phyloP scores from a whole-genome alignment of 37 sponge, comb jelly and placozoan species.

The Ianthella basta region DNA sequence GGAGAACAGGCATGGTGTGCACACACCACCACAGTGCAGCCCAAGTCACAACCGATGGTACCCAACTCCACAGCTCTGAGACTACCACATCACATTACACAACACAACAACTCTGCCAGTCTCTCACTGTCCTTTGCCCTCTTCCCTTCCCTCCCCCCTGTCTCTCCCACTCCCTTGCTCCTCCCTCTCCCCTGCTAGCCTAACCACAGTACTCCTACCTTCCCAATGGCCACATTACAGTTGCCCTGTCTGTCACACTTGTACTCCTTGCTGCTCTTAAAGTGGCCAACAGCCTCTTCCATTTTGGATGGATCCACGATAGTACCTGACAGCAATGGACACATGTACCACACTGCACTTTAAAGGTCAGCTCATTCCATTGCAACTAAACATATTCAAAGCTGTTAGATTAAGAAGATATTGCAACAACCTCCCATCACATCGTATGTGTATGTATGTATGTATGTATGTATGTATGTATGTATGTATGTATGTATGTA shows the following conservation, averaged over 20 bases:
- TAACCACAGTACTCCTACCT: no score
- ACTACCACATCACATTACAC: no score
- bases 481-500: not conserved
- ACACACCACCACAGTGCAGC: not conserved
- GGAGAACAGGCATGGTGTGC: not conserved
- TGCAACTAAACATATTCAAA: not conserved
- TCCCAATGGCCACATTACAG: constrained; percentile 31
- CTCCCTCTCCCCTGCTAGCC: not conserved
- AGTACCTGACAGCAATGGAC: not conserved
- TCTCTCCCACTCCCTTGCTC: not conserved
- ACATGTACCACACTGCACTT: no score
- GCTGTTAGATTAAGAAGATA: not conserved
- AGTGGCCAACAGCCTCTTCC: not conserved
- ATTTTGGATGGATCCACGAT: not conserved
- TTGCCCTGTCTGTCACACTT: constrained; percentile 26
- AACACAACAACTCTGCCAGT: no score
- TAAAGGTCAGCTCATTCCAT: no score
- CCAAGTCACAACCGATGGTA: not conserved
- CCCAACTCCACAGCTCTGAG: no score
- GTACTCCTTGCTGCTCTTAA: constrained; percentile 29
- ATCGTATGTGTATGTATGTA: constrained; percentile 26
- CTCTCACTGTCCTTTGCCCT: not conserved
- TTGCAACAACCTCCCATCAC: not conserved
- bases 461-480: constrained; percentile 2
- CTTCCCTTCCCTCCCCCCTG: not conserved